A percentile compares a stretch with the other conserved stretches of the same genome.
Evolutionary conservation across 1,140 invertebrate species (phyloP).

Genomic region (Microplitis mediator): DNA sequence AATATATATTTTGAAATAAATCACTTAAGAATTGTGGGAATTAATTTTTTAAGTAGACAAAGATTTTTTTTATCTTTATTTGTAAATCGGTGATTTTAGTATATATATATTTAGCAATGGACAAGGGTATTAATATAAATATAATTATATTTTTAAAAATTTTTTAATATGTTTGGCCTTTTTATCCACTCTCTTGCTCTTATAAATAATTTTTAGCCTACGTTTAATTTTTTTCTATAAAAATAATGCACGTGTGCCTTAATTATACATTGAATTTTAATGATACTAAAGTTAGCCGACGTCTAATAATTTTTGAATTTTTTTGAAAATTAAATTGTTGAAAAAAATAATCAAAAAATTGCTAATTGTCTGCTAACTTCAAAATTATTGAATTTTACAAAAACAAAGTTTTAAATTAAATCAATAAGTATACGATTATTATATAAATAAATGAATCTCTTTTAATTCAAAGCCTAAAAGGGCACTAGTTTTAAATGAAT

Average conservation of each 20-base stretch:
- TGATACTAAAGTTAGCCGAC: too few species aligned
- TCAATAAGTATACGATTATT: not conserved
- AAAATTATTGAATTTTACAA: too few species aligned
- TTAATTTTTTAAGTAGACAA: too few species aligned
- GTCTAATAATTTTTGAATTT: too few species aligned
- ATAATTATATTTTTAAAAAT: not conserved
- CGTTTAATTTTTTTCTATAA: too few species aligned
- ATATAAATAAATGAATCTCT: not conserved
- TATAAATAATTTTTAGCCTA: not conserved
- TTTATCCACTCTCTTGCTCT: not conserved
- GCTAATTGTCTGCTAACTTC: too few species aligned
- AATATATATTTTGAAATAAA: conserved; percentile 9
- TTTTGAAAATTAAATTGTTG: too few species aligned
- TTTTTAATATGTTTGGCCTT: not conserved
- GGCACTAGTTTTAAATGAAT: too few species aligned
- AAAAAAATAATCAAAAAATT: conserved; percentile 1
- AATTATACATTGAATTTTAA: conserved; percentile 10
- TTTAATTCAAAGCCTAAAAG: not conserved
- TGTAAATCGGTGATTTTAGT: not conserved
- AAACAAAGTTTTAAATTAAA: not conserved
- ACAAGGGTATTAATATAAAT: not conserved
- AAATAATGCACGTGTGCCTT: conserved; percentile 22
- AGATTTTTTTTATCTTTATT: too few species aligned
- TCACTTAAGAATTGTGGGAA: not conserved
- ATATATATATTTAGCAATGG: not conserved